These are phyloP conservation scores for Saturnia japonica DNA, from an alignment of 2,888 invertebrate genomes.

Conservation along the genomic window DNA sequence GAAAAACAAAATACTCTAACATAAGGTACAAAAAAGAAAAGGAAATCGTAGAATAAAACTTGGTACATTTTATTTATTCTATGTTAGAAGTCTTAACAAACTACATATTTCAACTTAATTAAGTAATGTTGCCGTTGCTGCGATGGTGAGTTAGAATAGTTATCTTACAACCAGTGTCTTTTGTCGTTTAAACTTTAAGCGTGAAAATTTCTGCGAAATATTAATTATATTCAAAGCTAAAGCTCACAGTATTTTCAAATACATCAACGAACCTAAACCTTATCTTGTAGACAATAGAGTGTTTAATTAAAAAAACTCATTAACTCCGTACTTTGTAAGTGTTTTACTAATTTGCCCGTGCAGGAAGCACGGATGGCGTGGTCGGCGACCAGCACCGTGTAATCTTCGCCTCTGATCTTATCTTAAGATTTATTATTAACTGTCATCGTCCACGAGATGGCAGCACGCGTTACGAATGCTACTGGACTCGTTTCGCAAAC, in stretches of 20 bases:
- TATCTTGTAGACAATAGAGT: slow-evolving; percentile 42
- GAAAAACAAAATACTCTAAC: too few relatives aligned
- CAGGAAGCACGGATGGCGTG: slow-evolving; percentile 80
- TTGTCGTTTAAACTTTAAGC: slow-evolving; percentile 59
- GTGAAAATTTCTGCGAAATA: slow-evolving; percentile 67
- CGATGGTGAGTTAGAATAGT: background rate
- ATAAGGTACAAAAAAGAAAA: too few relatives aligned
- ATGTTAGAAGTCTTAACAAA: too few relatives aligned
- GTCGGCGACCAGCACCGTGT: slow-evolving; percentile 75
- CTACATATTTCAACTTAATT: background rate
- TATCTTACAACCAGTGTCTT: slow-evolving; percentile 63
- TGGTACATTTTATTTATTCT: too few relatives aligned
- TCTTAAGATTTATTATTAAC: slow-evolving; percentile 79
- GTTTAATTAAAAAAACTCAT: slow-evolving; percentile 34
- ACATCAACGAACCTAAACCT: slow-evolving; percentile 40
- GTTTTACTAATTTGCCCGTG: slow-evolving; percentile 77
- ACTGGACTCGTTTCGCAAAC: slow-evolving; percentile 56
- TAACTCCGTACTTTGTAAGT: slow-evolving; percentile 55
- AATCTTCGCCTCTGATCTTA: slow-evolving; percentile 80
- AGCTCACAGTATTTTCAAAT: slow-evolving; percentile 5
- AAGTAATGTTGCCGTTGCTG: background rate
- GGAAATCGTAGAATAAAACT: too few relatives aligned
- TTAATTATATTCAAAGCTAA: slow-evolving; percentile 65
- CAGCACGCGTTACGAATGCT: slow-evolving; percentile 74
- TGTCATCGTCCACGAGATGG: slow-evolving; percentile 78